Evolutionary conservation across 2,888 invertebrate species (phyloP).

Genomic region (Lissocephala sabroskyi): DNA sequence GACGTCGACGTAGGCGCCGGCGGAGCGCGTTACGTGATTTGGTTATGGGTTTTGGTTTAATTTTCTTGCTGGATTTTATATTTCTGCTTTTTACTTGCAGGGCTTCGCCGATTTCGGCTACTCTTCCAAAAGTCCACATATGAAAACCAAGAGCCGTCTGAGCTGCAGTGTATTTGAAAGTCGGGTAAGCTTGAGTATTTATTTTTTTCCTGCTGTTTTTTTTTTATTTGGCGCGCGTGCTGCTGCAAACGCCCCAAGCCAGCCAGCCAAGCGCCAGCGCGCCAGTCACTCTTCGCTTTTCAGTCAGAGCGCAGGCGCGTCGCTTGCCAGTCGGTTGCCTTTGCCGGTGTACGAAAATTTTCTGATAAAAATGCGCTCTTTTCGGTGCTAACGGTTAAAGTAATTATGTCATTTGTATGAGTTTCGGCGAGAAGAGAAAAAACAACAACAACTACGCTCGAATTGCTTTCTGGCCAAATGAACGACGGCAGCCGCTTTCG

Average conservation of each 20-base stretch:
- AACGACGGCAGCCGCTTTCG: not conserved
- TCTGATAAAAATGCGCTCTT: conserved; percentile 7
- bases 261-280: too few relatives aligned
- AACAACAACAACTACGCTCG: conserved; percentile 11
- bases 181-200: too few relatives aligned
- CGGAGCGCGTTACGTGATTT: too few relatives aligned
- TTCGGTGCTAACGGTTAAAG: conserved; percentile 16
- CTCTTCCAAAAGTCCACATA: too few relatives aligned
- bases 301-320: conserved; percentile 42
- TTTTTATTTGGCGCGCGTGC: conserved; percentile 19
- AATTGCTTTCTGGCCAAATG: too few relatives aligned
- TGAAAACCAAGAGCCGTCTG: too few relatives aligned
- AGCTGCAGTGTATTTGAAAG: too few relatives aligned
- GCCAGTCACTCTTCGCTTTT: conserved; percentile 34
- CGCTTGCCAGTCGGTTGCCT: conserved; percentile 40
- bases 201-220: conserved; percentile 6
- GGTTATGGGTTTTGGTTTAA: too few relatives aligned
- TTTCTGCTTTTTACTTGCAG: too few relatives aligned
- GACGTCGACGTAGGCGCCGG: too few relatives aligned
- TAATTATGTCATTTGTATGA: conserved; percentile 49
- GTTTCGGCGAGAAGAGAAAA: conserved; percentile 19
- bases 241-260: conserved; percentile 20
- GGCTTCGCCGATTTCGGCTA: too few relatives aligned
- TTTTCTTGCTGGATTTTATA: too few relatives aligned
- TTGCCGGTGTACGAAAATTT: not conserved